phyloP scores from a whole-genome alignment of 2,797 vertebrate species.

The Liasis olivaceus region DNA sequence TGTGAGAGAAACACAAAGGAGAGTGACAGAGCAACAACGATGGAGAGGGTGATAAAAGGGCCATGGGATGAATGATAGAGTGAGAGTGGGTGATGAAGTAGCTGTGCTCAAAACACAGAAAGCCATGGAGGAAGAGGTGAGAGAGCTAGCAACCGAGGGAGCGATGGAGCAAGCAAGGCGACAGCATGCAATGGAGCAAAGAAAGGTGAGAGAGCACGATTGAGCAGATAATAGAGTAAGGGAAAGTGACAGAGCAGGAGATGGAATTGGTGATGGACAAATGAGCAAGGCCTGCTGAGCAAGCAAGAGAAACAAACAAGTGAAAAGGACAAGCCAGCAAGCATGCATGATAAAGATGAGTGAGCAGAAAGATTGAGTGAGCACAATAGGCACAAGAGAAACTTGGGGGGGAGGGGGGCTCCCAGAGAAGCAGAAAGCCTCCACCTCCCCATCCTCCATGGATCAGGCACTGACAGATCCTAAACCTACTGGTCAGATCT shows the following conservation, averaged over 20 bases:
- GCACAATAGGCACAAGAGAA: not conserved
- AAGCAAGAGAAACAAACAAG: not conserved
- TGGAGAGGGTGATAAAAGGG: not conserved
- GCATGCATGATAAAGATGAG: not conserved
- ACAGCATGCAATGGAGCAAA: not conserved
- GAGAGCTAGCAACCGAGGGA: not conserved
- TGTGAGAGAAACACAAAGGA: not conserved
- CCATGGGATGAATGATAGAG: not conserved
- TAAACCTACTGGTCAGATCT: not conserved
- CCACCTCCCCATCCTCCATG: not conserved
- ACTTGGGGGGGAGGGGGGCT: not conserved
- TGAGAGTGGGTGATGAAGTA: not conserved
- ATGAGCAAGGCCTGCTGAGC: not conserved
- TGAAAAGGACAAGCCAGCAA: not conserved
- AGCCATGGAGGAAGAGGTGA: not conserved
- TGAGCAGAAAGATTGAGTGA: not conserved
- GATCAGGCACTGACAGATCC: not conserved
- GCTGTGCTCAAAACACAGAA: not conserved
- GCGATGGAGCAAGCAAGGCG: not conserved
- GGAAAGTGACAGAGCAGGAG: not conserved
- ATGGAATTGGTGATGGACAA: not conserved
- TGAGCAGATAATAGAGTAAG: not conserved
- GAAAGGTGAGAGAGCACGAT: not conserved
- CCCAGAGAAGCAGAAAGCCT: not conserved
- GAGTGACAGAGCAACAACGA: not conserved